Percentiles rank a stretch among this genome's conserved stretches.
Evolutionary conservation across 1,140 invertebrate genomes (phyloP).

Genomic region (Drosophila funebris): DNA sequence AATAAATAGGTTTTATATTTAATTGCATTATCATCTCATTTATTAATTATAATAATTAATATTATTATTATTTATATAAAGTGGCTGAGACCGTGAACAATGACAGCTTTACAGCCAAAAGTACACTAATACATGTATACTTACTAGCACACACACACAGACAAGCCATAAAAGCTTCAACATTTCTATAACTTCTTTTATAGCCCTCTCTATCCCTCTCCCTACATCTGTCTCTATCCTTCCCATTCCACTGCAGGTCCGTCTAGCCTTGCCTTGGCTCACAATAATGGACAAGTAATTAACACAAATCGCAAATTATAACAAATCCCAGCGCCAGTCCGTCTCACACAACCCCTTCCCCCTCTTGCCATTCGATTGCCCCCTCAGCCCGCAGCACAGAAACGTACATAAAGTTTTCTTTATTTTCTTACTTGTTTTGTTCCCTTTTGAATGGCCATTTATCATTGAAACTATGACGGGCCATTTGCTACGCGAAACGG

Average conservation of each 20-base stretch:
- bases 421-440: slow-evolving; percentile 50
- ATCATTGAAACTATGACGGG: slow-evolving; percentile 72
- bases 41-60: too few species aligned
- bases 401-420: slow-evolving; percentile 50
- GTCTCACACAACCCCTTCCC: background rate
- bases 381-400: slow-evolving; percentile 42
- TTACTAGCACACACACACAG: background rate
- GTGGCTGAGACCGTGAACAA: too few species aligned
- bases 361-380: background rate
- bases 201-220: background rate
- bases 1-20: too few species aligned
- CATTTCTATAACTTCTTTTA: background rate
- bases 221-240: background rate
- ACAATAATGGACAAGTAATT: slow-evolving; percentile 76
- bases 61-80: too few species aligned
- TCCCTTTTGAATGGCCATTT: slow-evolving; percentile 61
- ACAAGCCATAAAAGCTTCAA: background rate
- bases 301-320: slow-evolving; percentile 81
- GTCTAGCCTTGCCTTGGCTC: slow-evolving; percentile 25
- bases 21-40: too few species aligned
- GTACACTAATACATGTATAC: too few species aligned
- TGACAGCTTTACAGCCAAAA: too few species aligned
- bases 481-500: slow-evolving; percentile 66
- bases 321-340: slow-evolving; percentile 49
- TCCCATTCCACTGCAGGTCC: background rate